These are phyloP conservation scores for Drosophila persimilis DNA, from an alignment of 1,140 invertebrate species.

Conservation along the genomic window DNA sequence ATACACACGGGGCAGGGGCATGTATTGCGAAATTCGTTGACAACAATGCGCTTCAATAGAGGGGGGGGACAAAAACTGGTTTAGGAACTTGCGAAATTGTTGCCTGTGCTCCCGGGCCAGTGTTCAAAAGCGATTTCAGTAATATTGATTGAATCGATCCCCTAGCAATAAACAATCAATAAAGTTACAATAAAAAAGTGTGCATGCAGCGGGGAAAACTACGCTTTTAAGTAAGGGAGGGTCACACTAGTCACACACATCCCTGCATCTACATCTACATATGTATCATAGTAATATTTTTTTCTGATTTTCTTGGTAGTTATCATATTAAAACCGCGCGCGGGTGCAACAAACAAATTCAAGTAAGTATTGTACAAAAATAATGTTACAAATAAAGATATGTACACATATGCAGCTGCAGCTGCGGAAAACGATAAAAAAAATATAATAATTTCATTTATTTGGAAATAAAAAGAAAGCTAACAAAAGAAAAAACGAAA, in stretches of 20 bases:
- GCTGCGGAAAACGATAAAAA: slow-evolving; percentile 14
- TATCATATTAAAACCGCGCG: too few relatives aligned
- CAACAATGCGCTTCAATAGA: slow-evolving; percentile 28
- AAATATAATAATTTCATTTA: slow-evolving; percentile 33
- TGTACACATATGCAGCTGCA: not conserved
- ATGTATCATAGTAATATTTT: not conserved
- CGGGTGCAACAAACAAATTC: too few relatives aligned
- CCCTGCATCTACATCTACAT: not conserved
- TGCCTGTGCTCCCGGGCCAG: slow-evolving; percentile 1
- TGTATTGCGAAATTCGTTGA: slow-evolving; percentile 71
- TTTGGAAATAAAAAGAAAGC: slow-evolving; percentile 32
- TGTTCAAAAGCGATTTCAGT: too few relatives aligned
- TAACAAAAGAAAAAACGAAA: slow-evolving; percentile 40
- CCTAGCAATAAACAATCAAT: too few relatives aligned
- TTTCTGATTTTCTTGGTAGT: not conserved
- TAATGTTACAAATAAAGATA: too few relatives aligned
- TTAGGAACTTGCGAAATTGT: slow-evolving; percentile 60
- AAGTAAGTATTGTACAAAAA: too few relatives aligned
- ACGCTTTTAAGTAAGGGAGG: too few relatives aligned
- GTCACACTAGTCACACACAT: too few relatives aligned
- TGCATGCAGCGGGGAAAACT: too few relatives aligned
- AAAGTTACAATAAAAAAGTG: too few relatives aligned
- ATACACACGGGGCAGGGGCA: slow-evolving; percentile 33
- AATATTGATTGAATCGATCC: too few relatives aligned
- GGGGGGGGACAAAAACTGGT: slow-evolving; percentile 54